Evolutionary conservation across 2,888 invertebrate genomes (phyloP), one percentile per base, ranked within the genome.

Genomic region (Podabrus alpinus): DNA sequence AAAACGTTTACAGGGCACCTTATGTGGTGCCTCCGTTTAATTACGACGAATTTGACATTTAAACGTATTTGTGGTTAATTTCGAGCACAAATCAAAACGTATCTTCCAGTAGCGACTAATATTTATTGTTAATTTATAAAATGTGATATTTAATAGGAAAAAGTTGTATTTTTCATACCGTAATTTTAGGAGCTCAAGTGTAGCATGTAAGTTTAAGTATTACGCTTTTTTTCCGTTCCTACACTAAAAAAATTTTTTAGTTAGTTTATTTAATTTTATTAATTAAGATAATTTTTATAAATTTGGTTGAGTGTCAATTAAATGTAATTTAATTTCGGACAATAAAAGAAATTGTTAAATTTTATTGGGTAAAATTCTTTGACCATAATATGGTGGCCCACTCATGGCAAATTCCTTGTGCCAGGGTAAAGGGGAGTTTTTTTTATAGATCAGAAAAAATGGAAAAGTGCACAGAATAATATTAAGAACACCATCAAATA

Each of bases 11-110:
- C 21, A 79, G 59, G 29, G 77, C 73, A 69, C 79, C 79, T 4
- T 80, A 76, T 62, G 77, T 74, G 68, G 70, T 81, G 13, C 80
- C 81, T 9, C 62, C 79, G 5, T 79, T 78, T 68, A 80, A 79
- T 15, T 81, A 79, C 21, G 72, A 72, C 15, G 74, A 74, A 68
- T 68, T 71, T 68, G 71, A 71, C n/a, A 45, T 69, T 16, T 76
- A 71, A 76, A 64, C n/a, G 45, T 45, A n/a, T n/a, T 45, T n/a
- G n/a, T n/a, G n/a, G n/a, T 7, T 45, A 45, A n/a, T 45, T 45
- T 45, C 45, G 45, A 45, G 45, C 45, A 45, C 45, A 45, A 45
- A 45, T 45, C 45, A 45, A 45, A 45, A 45, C 45, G 45, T 45
- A 45, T 45, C 45, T 45, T 45, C 45, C 45, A 45, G 45, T 45